phyloP scores from a whole-genome alignment of 2,113 vertebrate genomes.

The Mastomys coucha region DNA sequence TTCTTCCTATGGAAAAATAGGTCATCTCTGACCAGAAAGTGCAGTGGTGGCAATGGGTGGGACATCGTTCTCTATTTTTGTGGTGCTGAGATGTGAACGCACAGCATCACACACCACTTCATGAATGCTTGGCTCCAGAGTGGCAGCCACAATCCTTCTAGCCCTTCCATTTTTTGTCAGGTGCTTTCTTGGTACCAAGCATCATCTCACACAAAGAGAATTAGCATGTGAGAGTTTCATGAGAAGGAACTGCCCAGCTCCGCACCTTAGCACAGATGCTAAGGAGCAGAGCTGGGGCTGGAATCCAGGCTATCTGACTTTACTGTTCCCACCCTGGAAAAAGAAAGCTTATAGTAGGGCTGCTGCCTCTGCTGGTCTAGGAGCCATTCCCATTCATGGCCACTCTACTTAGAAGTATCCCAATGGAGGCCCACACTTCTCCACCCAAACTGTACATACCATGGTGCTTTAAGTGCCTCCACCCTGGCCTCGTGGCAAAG shows the following conservation, averaged over 20 bases:
- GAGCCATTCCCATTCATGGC: neutral
- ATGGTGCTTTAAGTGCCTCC: neutral
- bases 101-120: neutral
- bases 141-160: neutral
- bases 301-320: neutral
- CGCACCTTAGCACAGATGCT: neutral
- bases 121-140: neutral
- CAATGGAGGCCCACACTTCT: neutral
- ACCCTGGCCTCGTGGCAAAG: neutral
- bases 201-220: neutral
- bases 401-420: neutral
- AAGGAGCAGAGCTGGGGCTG: neutral
- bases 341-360: neutral
- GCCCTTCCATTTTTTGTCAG: neutral
- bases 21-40: neutral
- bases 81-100: neutral
- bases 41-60: neutral
- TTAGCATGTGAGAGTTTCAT: neutral
- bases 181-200: neutral
- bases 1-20: slow-evolving; percentile 18
- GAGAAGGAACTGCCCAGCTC: neutral
- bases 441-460: neutral
- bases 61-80: neutral
- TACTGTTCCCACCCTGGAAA: neutral
- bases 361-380: neutral